Conservation (phyloP, 2,797 vertebrate genomes). For the Protosalanx chinensis region DNA sequence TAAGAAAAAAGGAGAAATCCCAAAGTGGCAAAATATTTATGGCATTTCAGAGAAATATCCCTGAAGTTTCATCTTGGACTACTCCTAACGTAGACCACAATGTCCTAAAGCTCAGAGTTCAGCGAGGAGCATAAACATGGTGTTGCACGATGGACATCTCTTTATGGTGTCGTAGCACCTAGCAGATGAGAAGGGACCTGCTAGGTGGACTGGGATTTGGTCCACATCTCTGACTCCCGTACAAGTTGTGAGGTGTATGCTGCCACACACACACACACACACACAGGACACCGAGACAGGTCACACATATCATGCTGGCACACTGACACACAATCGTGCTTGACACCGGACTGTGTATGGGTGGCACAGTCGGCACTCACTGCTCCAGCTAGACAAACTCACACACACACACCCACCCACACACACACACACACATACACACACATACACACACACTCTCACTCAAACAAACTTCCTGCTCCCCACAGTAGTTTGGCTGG, state of each 20-base stretch:
- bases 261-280: slow-evolving; percentile 4
- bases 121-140: too few relatives aligned
- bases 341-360: slow-evolving; percentile 27
- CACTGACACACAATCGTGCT: slow-evolving; percentile 59
- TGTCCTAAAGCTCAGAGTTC: too few relatives aligned
- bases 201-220: too few relatives aligned
- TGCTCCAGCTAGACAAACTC: slow-evolving; percentile 56
- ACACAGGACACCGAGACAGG: slow-evolving; percentile 1
- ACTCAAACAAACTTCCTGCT: slow-evolving; percentile 20
- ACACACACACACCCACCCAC: neutral
- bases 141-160: too few relatives aligned
- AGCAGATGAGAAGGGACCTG: too few relatives aligned
- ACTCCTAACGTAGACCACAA: too few relatives aligned
- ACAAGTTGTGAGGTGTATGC: slow-evolving; percentile 29
- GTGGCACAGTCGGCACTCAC: slow-evolving; percentile 41
- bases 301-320: slow-evolving; percentile 44
- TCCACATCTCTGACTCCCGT: slow-evolving; percentile 27
- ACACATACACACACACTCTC: slow-evolving; percentile 31
- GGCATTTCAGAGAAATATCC: too few relatives aligned
- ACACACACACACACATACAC: slow-evolving; percentile 23
- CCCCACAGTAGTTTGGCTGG: slow-evolving; percentile 51
- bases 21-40: too few relatives aligned
- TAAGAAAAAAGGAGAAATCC: too few relatives aligned
- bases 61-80: too few relatives aligned
- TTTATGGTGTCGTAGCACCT: too few relatives aligned